These are phyloP conservation scores for Cydia pomonella DNA, from an alignment of 1,140 invertebrate species.

Conservation along the genomic window DNA sequence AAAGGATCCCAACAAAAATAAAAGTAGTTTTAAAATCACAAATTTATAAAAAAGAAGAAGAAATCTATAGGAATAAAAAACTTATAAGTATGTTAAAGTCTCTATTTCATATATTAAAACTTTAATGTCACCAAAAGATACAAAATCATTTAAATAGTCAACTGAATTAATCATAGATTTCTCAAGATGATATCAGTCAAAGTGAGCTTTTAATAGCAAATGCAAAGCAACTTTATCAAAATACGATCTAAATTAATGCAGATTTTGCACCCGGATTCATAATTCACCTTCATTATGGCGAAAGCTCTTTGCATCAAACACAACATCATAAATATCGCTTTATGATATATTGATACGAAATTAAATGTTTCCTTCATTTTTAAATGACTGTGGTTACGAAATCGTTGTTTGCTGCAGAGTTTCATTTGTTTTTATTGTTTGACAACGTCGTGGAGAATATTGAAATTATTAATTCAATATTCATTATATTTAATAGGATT, in stretches of 20 bases:
- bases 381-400: too few relatives aligned
- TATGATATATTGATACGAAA: neutral
- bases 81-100: too few relatives aligned
- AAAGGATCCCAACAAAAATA: too few relatives aligned
- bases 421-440: too few relatives aligned
- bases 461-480: too few relatives aligned
- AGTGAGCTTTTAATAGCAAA: neutral
- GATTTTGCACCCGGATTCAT: neutral
- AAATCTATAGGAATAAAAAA: too few relatives aligned
- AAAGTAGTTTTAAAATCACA: too few relatives aligned
- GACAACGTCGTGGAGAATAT: too few relatives aligned
- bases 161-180: neutral
- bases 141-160: neutral
- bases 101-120: too few relatives aligned
- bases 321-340: neutral
- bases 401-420: too few relatives aligned
- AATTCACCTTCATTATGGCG: neutral
- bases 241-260: conserved; percentile 20
- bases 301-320: neutral
- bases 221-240: conserved; percentile 1
- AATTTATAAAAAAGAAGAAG: too few relatives aligned
- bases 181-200: neutral
- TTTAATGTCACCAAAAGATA: neutral
- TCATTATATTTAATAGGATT: too few relatives aligned
- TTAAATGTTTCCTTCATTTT: neutral